Evolutionary conservation across 2,888 invertebrate genomes (phyloP), one percentile per base, ranked within the genome.

Genomic region (Neoscelio sp.): DNA sequence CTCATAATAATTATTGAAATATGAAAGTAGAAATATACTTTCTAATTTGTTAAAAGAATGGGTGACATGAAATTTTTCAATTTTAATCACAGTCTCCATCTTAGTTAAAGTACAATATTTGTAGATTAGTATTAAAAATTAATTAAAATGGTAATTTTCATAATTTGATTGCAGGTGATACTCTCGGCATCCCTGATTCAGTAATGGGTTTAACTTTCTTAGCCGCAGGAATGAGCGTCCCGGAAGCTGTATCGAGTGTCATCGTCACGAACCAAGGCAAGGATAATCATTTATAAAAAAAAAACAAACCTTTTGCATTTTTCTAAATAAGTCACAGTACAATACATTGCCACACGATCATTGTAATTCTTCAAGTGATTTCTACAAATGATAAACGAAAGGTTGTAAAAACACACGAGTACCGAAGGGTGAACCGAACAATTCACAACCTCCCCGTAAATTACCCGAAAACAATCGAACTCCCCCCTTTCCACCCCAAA

Each of bases 181-280:
- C 96, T 0, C 90, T 96, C 10, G 92, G 93, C 80, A 94, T 97
- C 54, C 96, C 97, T 0, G 96, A 97, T 89, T 95, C 96, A 23
- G 95, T 97, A 8, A 96, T 96, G 91, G 97, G 97, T 0, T 92
- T 97, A 65, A 96, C 96, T 1, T 94, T 97, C 84, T 91, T 97
- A 20, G 96, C 97, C 0, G 95, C 96, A 1, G 97, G 97, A 44
- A 96, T 96, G 79, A 96, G 96, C 85, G 93, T 97, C 0, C 97
- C 97, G 0, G 97, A 97, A 91, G 96, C 96, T 0, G 95, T 97
- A 0, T 95, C 96, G 28, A 96, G 96, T 87, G 93, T 97, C 5
- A 93, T 97, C 50, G 96, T 97, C 0, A 94, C 96, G 1, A 94
- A 94, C 85, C 95, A 95, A 93, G 97, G 95, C 93, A 91, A 23